phyloP scores from a whole-genome alignment of 2,888 invertebrate species.

The Lasioglossum villosulum region DNA sequence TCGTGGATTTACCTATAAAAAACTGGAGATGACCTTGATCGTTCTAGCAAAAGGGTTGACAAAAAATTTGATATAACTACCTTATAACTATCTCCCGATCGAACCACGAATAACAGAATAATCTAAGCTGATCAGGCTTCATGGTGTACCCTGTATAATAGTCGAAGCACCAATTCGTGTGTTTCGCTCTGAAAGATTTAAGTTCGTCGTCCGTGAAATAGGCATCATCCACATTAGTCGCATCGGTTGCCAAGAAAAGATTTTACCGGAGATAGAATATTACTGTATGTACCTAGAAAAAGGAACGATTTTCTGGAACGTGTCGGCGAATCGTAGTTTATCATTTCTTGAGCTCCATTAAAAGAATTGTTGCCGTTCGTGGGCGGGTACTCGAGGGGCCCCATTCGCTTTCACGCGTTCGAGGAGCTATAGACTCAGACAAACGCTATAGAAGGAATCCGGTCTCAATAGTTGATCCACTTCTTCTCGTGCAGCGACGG shows the following conservation, averaged over 20 bases:
- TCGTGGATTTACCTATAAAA: no score
- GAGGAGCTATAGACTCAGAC: slow-evolving; percentile 45
- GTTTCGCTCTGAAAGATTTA: neutral
- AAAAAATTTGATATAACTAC: no score
- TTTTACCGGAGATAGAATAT: neutral
- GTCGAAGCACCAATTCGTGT: no score
- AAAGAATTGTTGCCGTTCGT: slow-evolving; percentile 21
- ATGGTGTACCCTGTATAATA: no score
- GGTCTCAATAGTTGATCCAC: slow-evolving; percentile 54
- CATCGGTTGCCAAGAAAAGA: neutral
- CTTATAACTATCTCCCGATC: no score
- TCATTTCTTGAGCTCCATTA: slow-evolving; percentile 10
- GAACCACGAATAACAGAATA: no score
- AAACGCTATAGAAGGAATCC: slow-evolving; percentile 42
- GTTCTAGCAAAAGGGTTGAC: no score
- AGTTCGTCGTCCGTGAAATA: neutral
- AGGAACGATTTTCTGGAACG: neutral
- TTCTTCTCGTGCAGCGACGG: slow-evolving; percentile 28
- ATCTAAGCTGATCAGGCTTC: no score
- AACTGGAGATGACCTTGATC: no score
- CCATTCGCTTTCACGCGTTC: slow-evolving; percentile 39
- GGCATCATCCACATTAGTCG: neutral
- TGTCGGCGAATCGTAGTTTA: neutral
- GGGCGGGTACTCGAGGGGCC: slow-evolving; percentile 26
- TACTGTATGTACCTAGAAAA: neutral